These are phyloP conservation scores for Selenia dentaria DNA, from an alignment of 2,888 invertebrate genomes.

Conservation along the genomic window DNA sequence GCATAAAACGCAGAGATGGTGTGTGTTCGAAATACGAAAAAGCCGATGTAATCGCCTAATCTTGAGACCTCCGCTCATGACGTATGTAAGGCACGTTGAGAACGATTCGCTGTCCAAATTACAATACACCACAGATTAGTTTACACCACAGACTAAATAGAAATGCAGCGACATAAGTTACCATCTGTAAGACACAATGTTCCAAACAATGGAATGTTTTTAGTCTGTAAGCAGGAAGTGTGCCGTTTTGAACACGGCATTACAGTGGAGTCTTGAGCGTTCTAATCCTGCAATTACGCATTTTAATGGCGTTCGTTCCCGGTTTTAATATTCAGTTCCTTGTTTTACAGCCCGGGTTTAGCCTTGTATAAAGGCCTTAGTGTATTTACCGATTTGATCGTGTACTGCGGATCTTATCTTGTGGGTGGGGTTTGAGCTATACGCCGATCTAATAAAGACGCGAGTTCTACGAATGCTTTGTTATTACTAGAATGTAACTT, in stretches of 20 bases:
- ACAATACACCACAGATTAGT: constrained; percentile 50
- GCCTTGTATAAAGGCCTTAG: constrained; percentile 33
- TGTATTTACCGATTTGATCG: constrained; percentile 18
- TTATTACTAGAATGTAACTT: too few relatives aligned
- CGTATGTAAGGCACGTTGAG: constrained; percentile 78
- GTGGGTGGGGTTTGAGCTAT: constrained; percentile 8
- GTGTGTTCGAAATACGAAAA: constrained; percentile 76
- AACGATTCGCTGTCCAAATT: constrained; percentile 65
- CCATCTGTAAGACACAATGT: too few relatives aligned
- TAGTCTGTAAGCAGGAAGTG: constrained; percentile 43
- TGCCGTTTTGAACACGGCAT: constrained; percentile 47
- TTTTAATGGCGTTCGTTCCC: constrained; percentile 80
- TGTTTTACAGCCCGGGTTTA: constrained; percentile 72
- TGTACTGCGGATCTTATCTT: constrained; percentile 19
- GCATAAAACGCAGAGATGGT: constrained; percentile 66
- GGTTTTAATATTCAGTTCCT: constrained; percentile 82
- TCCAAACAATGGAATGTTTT: too few relatives aligned
- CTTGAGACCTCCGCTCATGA: constrained; percentile 79
- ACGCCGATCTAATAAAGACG: neutral
- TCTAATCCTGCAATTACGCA: constrained; percentile 83
- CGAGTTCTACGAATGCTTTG: too few relatives aligned
- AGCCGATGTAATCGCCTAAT: constrained; percentile 79
- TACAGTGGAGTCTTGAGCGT: constrained; percentile 77
- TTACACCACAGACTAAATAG: constrained; percentile 51
- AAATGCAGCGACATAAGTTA: too few relatives aligned